Evolutionary conservation across 2,797 vertebrate genomes (phyloP).

Genomic region (Alca torda): DNA sequence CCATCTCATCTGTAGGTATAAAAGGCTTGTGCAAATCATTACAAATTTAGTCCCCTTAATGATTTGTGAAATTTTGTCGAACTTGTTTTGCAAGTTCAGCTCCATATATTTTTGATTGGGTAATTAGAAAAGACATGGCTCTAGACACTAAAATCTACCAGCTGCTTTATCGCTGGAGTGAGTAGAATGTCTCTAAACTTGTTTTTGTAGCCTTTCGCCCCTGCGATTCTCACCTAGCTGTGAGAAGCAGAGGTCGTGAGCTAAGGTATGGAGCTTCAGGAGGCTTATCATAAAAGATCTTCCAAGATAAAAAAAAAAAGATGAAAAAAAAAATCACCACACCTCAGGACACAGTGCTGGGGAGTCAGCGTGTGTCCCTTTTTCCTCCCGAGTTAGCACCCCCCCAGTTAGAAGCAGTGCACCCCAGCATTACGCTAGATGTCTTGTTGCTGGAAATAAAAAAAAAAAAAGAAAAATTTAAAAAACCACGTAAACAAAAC

Average conservation of each 20-base stretch:
- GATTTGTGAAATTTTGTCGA: neutral
- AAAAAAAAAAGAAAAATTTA: neutral
- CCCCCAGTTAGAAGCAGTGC: neutral
- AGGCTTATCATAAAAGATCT: neutral
- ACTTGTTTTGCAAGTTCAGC: neutral
- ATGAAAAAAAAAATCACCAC: neutral
- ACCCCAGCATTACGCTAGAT: accelerated
- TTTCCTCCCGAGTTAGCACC: neutral
- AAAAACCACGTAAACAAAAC: neutral
- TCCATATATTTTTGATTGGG: neutral
- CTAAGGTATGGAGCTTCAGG: neutral
- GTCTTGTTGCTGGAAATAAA: neutral
- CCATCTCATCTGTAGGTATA: neutral
- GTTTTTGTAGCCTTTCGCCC: neutral
- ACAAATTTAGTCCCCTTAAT: neutral
- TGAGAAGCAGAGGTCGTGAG: neutral
- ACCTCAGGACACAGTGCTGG: neutral
- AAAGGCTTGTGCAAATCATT: neutral
- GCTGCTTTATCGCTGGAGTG: neutral
- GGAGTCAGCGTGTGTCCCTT: neutral
- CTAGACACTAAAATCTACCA: neutral
- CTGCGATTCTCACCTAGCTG: neutral
- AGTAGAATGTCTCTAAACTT: neutral
- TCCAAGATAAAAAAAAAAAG: neutral
- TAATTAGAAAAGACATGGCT: neutral